Evolutionary conservation across 2,888 invertebrate genomes (phyloP), one percentile per base, ranked within the genome.

Genomic region (Orgyia antiqua): DNA sequence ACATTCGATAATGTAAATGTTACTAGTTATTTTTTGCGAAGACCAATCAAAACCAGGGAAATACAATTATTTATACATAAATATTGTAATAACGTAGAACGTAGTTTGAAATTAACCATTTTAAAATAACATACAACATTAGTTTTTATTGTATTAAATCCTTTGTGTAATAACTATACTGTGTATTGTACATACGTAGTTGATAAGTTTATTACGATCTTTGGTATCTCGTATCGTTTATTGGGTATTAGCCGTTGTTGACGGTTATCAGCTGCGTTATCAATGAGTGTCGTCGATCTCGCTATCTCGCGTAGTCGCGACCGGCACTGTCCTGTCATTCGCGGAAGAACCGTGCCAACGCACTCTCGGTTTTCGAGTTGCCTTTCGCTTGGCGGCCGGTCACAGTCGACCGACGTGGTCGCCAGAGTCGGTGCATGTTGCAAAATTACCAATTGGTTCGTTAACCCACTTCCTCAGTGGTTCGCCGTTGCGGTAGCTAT

Each of bases 371-470:
- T 79, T 73, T 75, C 57, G 58, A 59, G 61, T 59, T 62, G 73
- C 78, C 80, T 82, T 82, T 83, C 78, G 79, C 77, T 70, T 50
- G 54, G 47, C 58, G 51, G 45, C 55, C 63, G 64, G 71, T 70
- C 71, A 68, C 68, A 69, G 60, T 68, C 66, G 65, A 62, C 51
- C 63, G 65, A 56, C 61, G 65, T 60, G 56, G 67, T 66, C 59
- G 64, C 51, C 56, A 49, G 45, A 59, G 66, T 43, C 64, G 55
- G 66, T 73, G 72, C 72, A 73, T 68, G 65, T 78, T 73, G 70
- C 74, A 69, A 76, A 78, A 75, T 72, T 68, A 63, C 66, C 69
- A 62, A 76, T 73, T 68, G 69, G 69, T 74, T 72, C 68, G 66
- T 68, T 77, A 77, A 71, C 72, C 75, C 63, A 76, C 64, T 74